Base-by-base conservation (phyloP, 2,888 invertebrate species). In the Eupithecia abbreviata region DNA sequence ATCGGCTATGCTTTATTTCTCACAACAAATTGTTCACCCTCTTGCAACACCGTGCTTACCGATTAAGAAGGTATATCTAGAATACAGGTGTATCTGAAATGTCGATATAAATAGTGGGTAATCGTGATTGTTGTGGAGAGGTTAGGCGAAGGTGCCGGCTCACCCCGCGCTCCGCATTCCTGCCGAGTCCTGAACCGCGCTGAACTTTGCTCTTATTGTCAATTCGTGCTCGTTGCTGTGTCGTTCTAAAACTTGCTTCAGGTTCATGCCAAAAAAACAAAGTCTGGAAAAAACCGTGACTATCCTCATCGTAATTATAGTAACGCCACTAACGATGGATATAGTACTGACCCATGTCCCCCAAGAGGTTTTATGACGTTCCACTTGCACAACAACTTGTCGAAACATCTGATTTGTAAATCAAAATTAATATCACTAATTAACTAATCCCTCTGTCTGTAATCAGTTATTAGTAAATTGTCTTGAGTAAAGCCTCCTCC, bases 121-220 rank as follows among this genome's bases (percentile, higher is more conserved):
- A 91, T 93, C 93, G 93, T 93, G 93, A 92, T 92, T 90, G 79
- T 91, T 90, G 89, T 88, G 86, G 88, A 87, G 88, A 91, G 89
- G 90, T 89, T 88, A 85, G 85, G 71, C 88, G 88, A 88, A 87
- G 89, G 90, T 90, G 85, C 87, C 82, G 85, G 86, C 86, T 86
- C 85, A 84, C 87, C 89, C 90, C 90, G 89, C 90, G 88, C 90
- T 91, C 87, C 85, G 89, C 93, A 94, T 94, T 94, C 93, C 93
- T 92, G 88, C 88, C 84, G 88, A 91, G 93, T 93, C 93, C 94
- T 93, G 92, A 93, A 92, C 94, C 90, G 88, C 86, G 90, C 90
- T 94, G 94, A 94, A 93, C 94, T 94, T 94, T 95, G 93, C 92
- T 93, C 94, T 94, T 93, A 94, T 93, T 94, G 94, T 93, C 93